Evolutionary conservation across 2,797 vertebrate species (phyloP), one percentile per base, ranked within the genome.

Genomic region (Psittacula derbiana): DNA sequence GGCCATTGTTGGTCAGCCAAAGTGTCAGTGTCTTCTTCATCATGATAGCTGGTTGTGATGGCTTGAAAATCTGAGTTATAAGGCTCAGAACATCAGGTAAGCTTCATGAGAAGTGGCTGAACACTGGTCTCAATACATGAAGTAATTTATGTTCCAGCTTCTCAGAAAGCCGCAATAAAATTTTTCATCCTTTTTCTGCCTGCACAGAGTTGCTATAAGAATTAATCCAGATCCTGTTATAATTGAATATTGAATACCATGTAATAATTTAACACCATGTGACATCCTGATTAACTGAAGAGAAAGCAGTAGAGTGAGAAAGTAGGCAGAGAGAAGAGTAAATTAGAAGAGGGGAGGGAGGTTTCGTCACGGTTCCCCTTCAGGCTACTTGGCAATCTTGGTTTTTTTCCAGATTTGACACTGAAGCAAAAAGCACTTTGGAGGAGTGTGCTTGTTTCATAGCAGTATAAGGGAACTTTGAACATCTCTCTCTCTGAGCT

Each of bases 41-140:
- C 20, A 6, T 46, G 36, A 8, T 12, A 2, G 10, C 36, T 38
- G 13, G 1, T 60, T 62, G 16, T 71, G 44, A 31, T 0, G 0
- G 19, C 53, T 64, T 79, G 40, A 71, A 82, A 62, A 75, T 28
- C 36, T 76, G 58, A n/a, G 53, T 44, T 5, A 12, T 47, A 55
- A 55, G 14, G 12, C 14, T 50, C 28, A 66, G 43, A 44, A 33
- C 28, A 62, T 55, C n/a, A 69, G 0, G 0, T 62, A 62, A 46
- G 15, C 53, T 67, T 75, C 28, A 25, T 12, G 13, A 67, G 71
- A 90, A 79, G 21, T n/a, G 47, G 60, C 40, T 80, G 44, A 17
- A 24, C 25, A 67, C 25, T 24, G 49, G 21, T 52, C 11, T 61
- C 33, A 50, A 30, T 33, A 38, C 15, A 33, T 1, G 3, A 41